Evolutionary conservation across 2,113 vertebrate species (phyloP).

Genomic region (Sclerurus mexicanus): DNA sequence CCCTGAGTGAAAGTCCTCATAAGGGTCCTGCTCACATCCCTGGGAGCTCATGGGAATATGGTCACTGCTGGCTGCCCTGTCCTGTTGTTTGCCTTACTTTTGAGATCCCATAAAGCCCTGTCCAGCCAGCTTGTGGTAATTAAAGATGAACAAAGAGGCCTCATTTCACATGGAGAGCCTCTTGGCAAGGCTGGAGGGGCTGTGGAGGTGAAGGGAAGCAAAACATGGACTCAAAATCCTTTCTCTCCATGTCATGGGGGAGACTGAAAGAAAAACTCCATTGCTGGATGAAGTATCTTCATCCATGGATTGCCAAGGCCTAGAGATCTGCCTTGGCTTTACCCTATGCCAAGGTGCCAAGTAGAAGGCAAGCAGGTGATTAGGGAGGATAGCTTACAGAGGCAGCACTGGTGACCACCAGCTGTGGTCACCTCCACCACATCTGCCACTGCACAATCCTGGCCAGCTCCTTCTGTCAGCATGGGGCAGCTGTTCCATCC

Average conservation of each 20-base stretch:
- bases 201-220: not conserved
- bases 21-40: accelerated
- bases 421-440: not conserved
- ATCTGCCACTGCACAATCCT: not conserved
- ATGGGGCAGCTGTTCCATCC: accelerated
- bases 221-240: not conserved
- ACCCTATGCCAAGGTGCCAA: not conserved
- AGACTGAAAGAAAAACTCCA: not conserved
- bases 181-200: not conserved
- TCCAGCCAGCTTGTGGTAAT: not conserved
- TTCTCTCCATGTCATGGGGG: not conserved
- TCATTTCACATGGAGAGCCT: not conserved
- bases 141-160: not conserved
- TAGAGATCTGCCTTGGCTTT: not conserved
- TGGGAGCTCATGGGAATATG: accelerated
- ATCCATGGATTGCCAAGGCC: not conserved
- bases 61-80: not conserved
- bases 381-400: not conserved
- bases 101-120: not conserved
- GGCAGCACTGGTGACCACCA: not conserved
- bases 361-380: not conserved
- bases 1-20: accelerated
- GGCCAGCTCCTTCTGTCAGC: not conserved
- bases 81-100: not conserved
- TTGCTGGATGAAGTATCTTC: not conserved